Evolutionary conservation across 37 sponge, comb jelly and placozoan genomes (phyloP), one percentile per base, ranked within the genome.

Genomic region (Cliona cf. orientalis): DNA sequence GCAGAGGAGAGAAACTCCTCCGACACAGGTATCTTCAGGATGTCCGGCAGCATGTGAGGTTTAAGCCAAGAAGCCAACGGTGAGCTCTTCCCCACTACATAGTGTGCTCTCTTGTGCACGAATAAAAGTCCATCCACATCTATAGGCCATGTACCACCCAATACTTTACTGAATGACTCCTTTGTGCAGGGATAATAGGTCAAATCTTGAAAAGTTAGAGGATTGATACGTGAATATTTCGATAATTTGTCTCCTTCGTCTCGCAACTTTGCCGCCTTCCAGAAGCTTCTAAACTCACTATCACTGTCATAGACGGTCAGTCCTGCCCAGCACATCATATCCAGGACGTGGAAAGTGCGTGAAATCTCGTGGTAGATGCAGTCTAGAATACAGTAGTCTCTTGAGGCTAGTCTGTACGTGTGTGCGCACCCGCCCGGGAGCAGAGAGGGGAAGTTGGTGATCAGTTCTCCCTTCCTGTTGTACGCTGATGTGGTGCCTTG

Each of bases 51-150:
- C 92, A 95, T 88, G 81, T 91, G 78, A 1, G 95, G 79, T 63
- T 93, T 95, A 5, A 96, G 69, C 99, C 99, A 98, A 2, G 58
- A 42, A 23, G 85, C 91, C 22, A 98, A 78, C 0, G 99, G 96
- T 23, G 89, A 71, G 12, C 71, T 1, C 21, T 69, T 74, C 9
- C 89, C 81, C 2, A 58, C 4, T 5, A 42, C 69, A 60, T 98
- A 98, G 85, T 89, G 94, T 29, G 83, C 86, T 42, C 86, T 46
- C 79, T 89, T 93, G 76, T 98, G 99, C 62, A 93, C 79, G 81
- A 98, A 98, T 26, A 98, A 72, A n/a, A 98, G 53, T 0, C 99
- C 99, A 74, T 98, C 99, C 76, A 96, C 89, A 5, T 81, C 29
- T 3, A 80, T 28, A n/a, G 82, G 80, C 62, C 59, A 69, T 2